Percentiles rank a stretch among this genome's conserved stretches.
Conservation (phyloP, 1,140 invertebrate genomes). For the Paraescarpia echinospica region DNA sequence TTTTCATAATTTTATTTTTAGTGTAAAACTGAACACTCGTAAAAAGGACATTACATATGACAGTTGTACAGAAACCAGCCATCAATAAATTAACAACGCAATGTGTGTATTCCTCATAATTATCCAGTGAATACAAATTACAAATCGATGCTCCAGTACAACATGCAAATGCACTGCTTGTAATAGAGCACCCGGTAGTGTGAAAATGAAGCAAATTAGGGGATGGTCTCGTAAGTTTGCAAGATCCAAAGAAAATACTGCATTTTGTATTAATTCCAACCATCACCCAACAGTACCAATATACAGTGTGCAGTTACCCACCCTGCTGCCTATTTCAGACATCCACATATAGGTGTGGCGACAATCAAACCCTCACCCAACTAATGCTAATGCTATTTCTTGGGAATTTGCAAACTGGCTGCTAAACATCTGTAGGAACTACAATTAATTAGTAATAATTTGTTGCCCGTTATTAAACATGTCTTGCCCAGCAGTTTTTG, state of each 20-base stretch:
- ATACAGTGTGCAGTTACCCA: too few species aligned
- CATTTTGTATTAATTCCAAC: too few species aligned
- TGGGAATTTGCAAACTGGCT: too few species aligned
- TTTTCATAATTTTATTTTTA: background rate
- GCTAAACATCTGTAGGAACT: background rate
- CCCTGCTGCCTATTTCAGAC: too few species aligned
- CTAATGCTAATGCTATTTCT: too few species aligned
- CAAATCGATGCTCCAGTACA: background rate
- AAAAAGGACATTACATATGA: background rate
- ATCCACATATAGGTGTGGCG: too few species aligned
- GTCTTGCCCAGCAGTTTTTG: too few species aligned
- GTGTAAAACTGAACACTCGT: background rate
- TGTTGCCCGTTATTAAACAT: too few species aligned
- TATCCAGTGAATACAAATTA: background rate
- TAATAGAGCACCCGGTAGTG: background rate
- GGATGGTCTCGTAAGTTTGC: too few species aligned
- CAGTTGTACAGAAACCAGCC: background rate
- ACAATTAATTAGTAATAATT: background rate
- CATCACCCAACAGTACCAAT: too few species aligned
- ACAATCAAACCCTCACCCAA: too few species aligned
- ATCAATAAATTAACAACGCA: background rate
- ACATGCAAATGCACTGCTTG: background rate
- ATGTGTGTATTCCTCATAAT: background rate
- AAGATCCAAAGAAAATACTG: too few species aligned
- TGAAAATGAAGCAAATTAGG: background rate